Conservation (phyloP, 2,797 vertebrate species). For the Amphiprion clarkii region DNA sequence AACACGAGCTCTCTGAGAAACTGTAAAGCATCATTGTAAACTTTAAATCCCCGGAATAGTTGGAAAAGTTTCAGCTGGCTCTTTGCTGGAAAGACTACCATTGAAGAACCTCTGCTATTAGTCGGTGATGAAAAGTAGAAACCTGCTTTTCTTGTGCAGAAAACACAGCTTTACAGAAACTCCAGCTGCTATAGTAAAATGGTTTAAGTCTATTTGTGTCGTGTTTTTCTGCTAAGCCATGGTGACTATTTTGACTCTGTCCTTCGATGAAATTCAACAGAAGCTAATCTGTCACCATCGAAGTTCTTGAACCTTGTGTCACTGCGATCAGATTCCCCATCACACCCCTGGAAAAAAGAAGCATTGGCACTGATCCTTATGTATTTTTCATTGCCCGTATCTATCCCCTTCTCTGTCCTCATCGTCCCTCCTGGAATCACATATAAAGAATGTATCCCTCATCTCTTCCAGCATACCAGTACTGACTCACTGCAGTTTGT, state of each 20-base stretch:
- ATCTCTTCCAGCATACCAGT: neutral
- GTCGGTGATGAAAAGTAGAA: too few species aligned
- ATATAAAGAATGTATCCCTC: neutral
- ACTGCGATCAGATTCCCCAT: slow-evolving; percentile 45
- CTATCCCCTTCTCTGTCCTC: neutral
- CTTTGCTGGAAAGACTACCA: too few species aligned
- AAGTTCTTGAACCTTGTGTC: slow-evolving; percentile 26
- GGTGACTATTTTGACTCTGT: slow-evolving; percentile 23
- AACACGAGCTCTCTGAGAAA: neutral
- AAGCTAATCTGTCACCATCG: slow-evolving; percentile 44
- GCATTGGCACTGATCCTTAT: slow-evolving; percentile 10
- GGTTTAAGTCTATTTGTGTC: slow-evolving; percentile 2
- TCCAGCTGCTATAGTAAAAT: neutral
- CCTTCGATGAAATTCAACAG: slow-evolving; percentile 24
- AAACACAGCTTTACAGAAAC: neutral
- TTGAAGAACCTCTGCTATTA: neutral
- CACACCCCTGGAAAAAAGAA: slow-evolving; percentile 9
- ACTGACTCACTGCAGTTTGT: neutral
- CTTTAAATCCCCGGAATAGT: neutral
- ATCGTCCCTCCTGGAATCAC: slow-evolving; percentile 6
- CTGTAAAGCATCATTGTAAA: neutral
- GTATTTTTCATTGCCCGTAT: neutral
- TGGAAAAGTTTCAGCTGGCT: slow-evolving; percentile 9
- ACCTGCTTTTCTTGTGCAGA: neutral
- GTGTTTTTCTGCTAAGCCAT: slow-evolving; percentile 6